A percentile compares a stretch with the other conserved stretches of the same genome.
phyloP scores from a whole-genome alignment of 2,113 vertebrate genomes.

The Myrmecophaga tridactyla region DNA sequence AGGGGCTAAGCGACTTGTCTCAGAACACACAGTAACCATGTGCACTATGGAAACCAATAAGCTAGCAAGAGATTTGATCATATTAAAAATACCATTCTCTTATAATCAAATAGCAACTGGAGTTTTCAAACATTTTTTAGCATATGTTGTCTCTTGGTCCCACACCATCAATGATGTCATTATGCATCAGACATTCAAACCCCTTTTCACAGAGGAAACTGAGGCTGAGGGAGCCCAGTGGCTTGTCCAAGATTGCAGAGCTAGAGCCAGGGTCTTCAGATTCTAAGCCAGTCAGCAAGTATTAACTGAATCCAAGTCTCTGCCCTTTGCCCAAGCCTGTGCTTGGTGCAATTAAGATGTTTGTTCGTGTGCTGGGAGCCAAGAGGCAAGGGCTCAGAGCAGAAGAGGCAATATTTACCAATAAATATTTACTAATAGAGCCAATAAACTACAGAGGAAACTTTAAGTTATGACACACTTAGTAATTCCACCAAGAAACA shows the following conservation, averaged over 20 bases:
- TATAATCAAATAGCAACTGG: not conserved
- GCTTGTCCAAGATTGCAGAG: not conserved
- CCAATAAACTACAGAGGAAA: not conserved
- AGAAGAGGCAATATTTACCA: not conserved
- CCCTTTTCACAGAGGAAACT: not conserved
- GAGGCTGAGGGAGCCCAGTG: not conserved
- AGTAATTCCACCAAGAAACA: not conserved
- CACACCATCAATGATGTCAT: not conserved
- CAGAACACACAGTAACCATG: not conserved
- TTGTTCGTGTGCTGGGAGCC: not conserved
- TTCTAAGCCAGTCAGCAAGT: not conserved
- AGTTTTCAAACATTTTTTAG: not conserved
- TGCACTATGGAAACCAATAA: not conserved
- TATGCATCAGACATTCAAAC: not conserved
- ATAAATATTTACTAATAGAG: not conserved
- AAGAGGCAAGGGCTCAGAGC: not conserved
- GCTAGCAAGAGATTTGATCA: not conserved
- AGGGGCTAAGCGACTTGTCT: not conserved
- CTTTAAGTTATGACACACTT: not conserved
- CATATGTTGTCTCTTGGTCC: not conserved
- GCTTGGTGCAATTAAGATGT: not conserved
- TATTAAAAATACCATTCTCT: not conserved
- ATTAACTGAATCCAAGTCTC: not conserved
- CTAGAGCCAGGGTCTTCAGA: not conserved
- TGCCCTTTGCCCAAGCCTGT: not conserved